Conservation (phyloP, 2,797 vertebrate species). For the Scolopax rusticola region DNA sequence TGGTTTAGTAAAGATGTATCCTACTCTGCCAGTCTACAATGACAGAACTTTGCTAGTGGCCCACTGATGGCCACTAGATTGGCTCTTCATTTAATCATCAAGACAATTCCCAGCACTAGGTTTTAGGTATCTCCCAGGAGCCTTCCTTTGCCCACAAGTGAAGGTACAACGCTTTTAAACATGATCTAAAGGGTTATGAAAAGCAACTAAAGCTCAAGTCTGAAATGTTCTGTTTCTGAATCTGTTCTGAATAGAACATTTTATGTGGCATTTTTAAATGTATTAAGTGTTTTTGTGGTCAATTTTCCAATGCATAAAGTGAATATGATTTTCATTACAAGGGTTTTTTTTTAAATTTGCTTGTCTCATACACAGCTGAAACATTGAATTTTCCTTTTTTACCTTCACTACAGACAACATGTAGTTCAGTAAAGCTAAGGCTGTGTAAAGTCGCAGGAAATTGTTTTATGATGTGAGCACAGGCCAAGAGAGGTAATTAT, state of each 20-base stretch:
- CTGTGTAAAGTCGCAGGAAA: background rate
- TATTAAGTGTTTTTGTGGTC: background rate
- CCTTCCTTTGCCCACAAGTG: background rate
- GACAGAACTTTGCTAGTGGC: background rate
- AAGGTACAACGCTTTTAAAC: background rate
- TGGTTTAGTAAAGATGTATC: background rate
- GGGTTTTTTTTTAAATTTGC: background rate
- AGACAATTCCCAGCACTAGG: background rate
- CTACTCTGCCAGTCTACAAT: background rate
- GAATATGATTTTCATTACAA: background rate
- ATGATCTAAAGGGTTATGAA: background rate
- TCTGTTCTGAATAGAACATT: background rate
- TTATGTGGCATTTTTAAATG: background rate
- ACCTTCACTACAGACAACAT: background rate
- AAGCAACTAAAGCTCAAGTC: background rate
- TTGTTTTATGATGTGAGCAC: background rate
- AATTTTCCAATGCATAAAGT: background rate
- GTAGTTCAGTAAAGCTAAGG: background rate
- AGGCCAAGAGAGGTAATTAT: background rate
- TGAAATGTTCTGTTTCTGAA: background rate
- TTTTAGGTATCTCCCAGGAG: background rate
- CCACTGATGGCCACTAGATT: background rate
- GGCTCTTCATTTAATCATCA: background rate
- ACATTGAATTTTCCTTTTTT: background rate
- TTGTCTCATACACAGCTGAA: background rate